Evolutionary conservation across 1,140 invertebrate genomes (phyloP), one percentile per base, ranked within the genome.

Genomic region (Acromyrmex charruanus): DNA sequence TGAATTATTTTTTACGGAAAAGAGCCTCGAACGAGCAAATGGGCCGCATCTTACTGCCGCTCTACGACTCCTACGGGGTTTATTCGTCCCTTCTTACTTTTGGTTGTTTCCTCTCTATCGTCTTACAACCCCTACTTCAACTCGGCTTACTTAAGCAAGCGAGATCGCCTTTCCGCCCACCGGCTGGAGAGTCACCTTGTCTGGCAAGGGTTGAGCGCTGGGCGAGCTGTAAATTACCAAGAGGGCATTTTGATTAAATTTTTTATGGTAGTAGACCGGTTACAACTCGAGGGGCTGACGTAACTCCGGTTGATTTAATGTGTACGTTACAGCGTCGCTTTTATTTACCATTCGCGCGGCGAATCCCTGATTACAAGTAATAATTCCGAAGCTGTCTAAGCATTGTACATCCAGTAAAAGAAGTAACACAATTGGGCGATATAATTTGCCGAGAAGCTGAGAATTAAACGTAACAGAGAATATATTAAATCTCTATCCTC

Each of bases 241-340:
- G 94, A 95, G 95, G 94, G 94, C 93, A 95, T 95, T 95, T 95
- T 95, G 95, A 95, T 95, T 95, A 95, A 95, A 95, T 95, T 95
- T 95, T 95, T 95, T 95, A 95, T 95, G 94, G 94, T 94, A 91
- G 92, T 79, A 85, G 79, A 71, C 77, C 82, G 81, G 84, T 86
- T 89, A 89, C 87, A 89, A 82, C 75, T 59, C 51, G 49, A 59
- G 49, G 86, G 69, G 55, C n/a, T 28, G 90, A 90, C 87, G 84
- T 89, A 74, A 53, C 87, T 85, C 89, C 63, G 89, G 90, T 88
- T 94, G 94, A 95, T 95, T 94, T 94, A 94, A 94, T 91, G 92
- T 79, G 86, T 77, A 74, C 86, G 88, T 77, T 66, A 63, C 86
- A 61, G 39, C 59, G 49, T 53, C 63, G 59, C 35, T 90, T 91